These are phyloP conservation scores for Axis porcinus DNA, from an alignment of 2,113 vertebrate genomes.

Conservation along the genomic window DNA sequence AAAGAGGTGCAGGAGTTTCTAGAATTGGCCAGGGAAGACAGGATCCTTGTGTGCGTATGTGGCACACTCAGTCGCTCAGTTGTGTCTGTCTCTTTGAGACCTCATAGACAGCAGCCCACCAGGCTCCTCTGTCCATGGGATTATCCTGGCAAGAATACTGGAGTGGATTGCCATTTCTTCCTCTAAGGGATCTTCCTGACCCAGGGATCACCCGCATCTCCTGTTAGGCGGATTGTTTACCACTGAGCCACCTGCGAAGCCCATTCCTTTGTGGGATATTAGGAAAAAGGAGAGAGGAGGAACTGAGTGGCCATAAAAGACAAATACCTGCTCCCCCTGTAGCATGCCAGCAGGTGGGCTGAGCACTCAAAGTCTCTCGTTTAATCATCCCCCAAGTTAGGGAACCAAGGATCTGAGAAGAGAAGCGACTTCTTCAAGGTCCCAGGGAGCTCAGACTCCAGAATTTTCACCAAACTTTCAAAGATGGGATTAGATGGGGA, in stretches of 20 bases:
- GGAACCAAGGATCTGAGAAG: no score
- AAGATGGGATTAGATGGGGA: not conserved
- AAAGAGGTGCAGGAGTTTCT: not conserved
- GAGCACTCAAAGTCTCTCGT: fast-evolving
- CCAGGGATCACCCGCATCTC: not conserved
- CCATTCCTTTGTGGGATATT: not conserved
- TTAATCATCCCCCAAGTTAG: not conserved
- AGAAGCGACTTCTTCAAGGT: not conserved
- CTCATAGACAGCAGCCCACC: not conserved
- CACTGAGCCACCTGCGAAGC: not conserved
- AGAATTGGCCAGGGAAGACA: not conserved
- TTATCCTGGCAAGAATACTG: not conserved
- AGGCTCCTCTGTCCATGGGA: not conserved
- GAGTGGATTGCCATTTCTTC: not conserved
- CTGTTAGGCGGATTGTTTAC: not conserved
- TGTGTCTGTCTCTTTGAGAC: not conserved
- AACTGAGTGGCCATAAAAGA: not conserved
- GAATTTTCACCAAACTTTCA: not conserved
- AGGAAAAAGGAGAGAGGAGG: not conserved
- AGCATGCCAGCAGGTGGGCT: fast-evolving
- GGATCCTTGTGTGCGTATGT: fast-evolving
- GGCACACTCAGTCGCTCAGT: not conserved
- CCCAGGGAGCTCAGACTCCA: not conserved
- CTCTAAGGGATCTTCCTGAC: not conserved
- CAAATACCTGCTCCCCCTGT: not conserved